phyloP scores from a whole-genome alignment of 2,797 vertebrate genomes.

The Manis crassicaudata region DNA sequence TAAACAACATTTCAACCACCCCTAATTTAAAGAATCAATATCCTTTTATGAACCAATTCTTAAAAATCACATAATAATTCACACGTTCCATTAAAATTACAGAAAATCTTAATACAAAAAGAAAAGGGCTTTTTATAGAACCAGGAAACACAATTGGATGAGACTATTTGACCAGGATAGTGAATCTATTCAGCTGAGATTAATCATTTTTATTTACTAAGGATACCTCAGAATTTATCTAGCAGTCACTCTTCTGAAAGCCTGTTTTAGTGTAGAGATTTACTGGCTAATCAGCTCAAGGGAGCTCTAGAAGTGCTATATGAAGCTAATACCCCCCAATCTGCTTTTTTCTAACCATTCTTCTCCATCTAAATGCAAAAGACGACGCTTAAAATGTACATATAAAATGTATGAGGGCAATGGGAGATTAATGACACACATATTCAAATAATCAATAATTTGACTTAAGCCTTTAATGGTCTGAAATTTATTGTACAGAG shows the following conservation, averaged over 20 bases:
- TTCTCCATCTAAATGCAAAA: constrained; percentile 82
- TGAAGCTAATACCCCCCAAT: constrained; percentile 61
- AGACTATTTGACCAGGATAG: constrained; percentile 39
- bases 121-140: constrained; percentile 50
- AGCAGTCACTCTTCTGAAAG: constrained; percentile 54
- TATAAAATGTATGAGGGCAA: constrained; percentile 56
- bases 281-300: constrained; percentile 38
- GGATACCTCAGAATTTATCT: constrained; percentile 22
- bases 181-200: constrained; percentile 44
- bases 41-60: constrained; percentile 68
- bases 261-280: constrained; percentile 68
- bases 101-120: constrained; percentile 55
- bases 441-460: constrained; percentile 76
- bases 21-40: constrained; percentile 72
- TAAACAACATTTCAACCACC: constrained; percentile 46
- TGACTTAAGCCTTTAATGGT: constrained; percentile 52
- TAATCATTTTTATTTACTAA: constrained; percentile 77
- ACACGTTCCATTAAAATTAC: constrained; percentile 63
- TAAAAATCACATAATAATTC: constrained; percentile 66
- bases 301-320: constrained; percentile 38
- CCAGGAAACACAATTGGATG: constrained; percentile 29
- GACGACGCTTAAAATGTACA: constrained; percentile 65
- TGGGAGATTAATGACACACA: constrained; percentile 63
- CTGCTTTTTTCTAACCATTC: constrained; percentile 48
- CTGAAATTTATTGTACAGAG: constrained; percentile 66